Evolutionary conservation across 1,140 invertebrate genomes (phyloP).

Genomic region (Penaeus chinensis): DNA sequence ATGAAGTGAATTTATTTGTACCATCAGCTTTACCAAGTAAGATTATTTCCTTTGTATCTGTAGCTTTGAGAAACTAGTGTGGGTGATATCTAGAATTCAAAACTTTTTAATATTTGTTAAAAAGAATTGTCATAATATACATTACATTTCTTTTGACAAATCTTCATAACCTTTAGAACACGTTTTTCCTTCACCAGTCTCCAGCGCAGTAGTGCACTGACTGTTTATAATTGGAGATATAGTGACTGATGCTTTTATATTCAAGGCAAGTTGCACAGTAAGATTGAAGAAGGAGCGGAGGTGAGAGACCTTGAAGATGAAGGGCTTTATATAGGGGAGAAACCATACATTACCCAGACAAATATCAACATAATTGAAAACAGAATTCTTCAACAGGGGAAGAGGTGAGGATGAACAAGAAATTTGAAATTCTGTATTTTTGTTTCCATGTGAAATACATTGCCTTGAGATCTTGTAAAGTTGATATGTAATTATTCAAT

Average conservation of each 20-base stretch:
- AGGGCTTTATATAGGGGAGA: slow-evolving; percentile 37
- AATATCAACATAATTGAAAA: slow-evolving; percentile 46
- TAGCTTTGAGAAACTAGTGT: background rate
- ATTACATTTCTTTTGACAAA: too few species aligned
- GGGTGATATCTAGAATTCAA: background rate
- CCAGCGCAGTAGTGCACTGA: background rate
- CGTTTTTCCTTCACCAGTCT: too few species aligned
- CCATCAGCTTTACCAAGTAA: slow-evolving; percentile 37
- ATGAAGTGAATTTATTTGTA: slow-evolving; percentile 24
- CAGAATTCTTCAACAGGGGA: slow-evolving; percentile 25
- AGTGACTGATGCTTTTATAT: background rate
- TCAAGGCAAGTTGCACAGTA: slow-evolving; percentile 31
- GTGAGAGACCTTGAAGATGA: slow-evolving; percentile 36
- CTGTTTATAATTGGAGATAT: background rate
- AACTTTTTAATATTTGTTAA: too few species aligned
- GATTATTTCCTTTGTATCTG: background rate
- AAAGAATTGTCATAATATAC: too few species aligned
- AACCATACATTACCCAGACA: slow-evolving; percentile 31
- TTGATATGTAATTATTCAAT: too few species aligned
- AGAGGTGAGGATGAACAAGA: background rate
- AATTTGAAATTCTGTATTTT: background rate
- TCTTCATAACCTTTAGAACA: too few species aligned
- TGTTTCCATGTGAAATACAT: background rate
- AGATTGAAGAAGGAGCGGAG: slow-evolving; percentile 19
- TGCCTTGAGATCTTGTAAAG: too few species aligned